Evolutionary conservation across 2,113 vertebrate genomes (phyloP), one percentile per base, ranked within the genome.

Genomic region (Pachycephala philippinensis): DNA sequence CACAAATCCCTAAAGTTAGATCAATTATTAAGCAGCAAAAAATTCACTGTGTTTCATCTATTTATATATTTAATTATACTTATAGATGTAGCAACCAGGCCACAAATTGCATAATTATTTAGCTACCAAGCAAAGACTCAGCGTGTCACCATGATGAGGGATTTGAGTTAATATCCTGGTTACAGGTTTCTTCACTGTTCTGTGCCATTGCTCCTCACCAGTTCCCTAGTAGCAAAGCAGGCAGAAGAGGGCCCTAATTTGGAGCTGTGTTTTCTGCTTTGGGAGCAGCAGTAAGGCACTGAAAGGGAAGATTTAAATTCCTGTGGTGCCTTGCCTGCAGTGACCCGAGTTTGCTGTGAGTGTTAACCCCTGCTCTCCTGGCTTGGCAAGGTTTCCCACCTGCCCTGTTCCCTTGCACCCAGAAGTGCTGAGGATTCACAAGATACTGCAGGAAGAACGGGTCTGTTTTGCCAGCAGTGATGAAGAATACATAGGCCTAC

Each of bases 261-360:
- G 80, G 61, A 90, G 57, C 70, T 79, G 39, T n/a, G 35, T 71
- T 80, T 88, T 65, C 80, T 80, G 54, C 45, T 84, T 61, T 65
- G 68, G 63, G 80, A 91, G 68, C 50, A 92, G 89, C 72, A 75
- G 27, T 30, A 28, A 74, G 71, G 79, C 59, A 14, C 40, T 39
- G 61, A 50, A 82, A 64, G 49, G 61, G 49, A 68, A 85, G 40
- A 76, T 56, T 54, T 42, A 64, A 59, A 68, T 75, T 50, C 79
- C 17, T 45, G 56, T 47, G 19, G 37, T 83, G 53, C 44, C 70
- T 39, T 4, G 31, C 56, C 64, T 84, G 71, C 56, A 59, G 82
- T 20, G 54, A 44, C 39, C 59, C 0, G 0, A 66, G 69, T 30
- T 78, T 4, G 3, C 50, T 28, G 7, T 1, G 5, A 59, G 44